Evolutionary conservation across 2,113 vertebrate genomes (phyloP).

Genomic region (Conger conger): DNA sequence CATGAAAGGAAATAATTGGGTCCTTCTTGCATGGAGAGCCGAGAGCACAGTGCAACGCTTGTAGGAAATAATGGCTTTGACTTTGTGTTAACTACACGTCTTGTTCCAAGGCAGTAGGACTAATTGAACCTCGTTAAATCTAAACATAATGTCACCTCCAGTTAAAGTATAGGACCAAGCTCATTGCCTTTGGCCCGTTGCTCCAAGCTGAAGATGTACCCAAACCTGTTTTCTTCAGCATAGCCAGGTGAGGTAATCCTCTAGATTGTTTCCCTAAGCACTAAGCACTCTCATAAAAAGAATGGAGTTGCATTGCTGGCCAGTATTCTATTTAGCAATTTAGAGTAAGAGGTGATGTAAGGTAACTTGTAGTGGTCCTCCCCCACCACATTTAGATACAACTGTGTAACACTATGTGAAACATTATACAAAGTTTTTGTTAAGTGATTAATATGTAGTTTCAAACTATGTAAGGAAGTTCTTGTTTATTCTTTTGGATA

Average conservation of each 20-base stretch:
- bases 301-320: neutral
- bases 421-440: neutral
- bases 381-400: neutral
- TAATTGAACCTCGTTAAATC: constrained; percentile 17
- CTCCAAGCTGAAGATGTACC: neutral
- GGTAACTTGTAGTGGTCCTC: neutral
- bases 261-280: neutral
- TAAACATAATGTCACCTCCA: constrained; percentile 16
- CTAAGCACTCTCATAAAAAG: neutral
- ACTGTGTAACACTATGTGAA: neutral
- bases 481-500: neutral
- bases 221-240: neutral
- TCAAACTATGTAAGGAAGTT: neutral
- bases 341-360: neutral
- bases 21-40: neutral
- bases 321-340: neutral
- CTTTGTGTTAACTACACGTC: neutral
- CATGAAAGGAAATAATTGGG: constrained; percentile 3
- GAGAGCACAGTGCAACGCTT: neutral
- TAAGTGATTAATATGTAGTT: neutral
- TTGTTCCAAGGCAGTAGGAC: neutral
- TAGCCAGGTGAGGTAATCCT: too few species aligned
- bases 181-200: neutral
- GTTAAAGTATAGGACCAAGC: neutral
- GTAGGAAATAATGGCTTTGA: neutral